phyloP scores from a whole-genome alignment of 2,113 vertebrate genomes.

The Pluvianellus socialis region DNA sequence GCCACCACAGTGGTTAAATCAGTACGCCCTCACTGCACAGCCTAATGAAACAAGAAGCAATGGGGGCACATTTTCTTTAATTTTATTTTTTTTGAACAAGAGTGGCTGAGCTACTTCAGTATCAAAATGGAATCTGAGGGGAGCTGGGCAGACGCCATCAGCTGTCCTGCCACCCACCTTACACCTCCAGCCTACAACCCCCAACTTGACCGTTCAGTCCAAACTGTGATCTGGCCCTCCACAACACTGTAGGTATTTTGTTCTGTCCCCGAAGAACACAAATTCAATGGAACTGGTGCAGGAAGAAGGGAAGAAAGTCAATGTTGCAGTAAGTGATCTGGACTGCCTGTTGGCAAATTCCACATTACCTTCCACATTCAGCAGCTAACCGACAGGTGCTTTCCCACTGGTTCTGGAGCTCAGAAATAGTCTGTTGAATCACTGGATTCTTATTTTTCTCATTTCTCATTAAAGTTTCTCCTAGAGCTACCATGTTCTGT shows the following conservation, averaged over 20 bases:
- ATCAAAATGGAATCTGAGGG: neutral
- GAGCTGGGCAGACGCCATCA: neutral
- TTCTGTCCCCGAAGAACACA: neutral
- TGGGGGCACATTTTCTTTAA: neutral
- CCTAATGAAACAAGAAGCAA: neutral
- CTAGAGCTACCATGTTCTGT: slow-evolving; percentile 40
- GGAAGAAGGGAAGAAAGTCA: neutral
- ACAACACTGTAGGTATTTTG: neutral
- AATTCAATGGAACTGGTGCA: neutral
- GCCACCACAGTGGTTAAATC: neutral
- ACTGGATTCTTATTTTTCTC: neutral
- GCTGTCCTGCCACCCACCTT: no score
- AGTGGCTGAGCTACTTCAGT: neutral
- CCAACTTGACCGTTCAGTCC: neutral
- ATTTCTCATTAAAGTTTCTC: slow-evolving; percentile 13
- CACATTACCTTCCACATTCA: slow-evolving; percentile 67
- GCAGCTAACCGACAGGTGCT: slow-evolving; percentile 40
- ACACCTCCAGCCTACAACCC: neutral
- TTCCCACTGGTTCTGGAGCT: slow-evolving; percentile 71
- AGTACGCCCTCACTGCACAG: neutral
- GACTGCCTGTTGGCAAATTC: neutral
- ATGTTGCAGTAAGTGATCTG: neutral
- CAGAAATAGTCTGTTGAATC: slow-evolving; percentile 49
- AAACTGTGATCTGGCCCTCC: neutral
- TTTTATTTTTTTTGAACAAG: neutral